phyloP scores from a whole-genome alignment of 2,797 vertebrate genomes.

The Perodicticus potto region DNA sequence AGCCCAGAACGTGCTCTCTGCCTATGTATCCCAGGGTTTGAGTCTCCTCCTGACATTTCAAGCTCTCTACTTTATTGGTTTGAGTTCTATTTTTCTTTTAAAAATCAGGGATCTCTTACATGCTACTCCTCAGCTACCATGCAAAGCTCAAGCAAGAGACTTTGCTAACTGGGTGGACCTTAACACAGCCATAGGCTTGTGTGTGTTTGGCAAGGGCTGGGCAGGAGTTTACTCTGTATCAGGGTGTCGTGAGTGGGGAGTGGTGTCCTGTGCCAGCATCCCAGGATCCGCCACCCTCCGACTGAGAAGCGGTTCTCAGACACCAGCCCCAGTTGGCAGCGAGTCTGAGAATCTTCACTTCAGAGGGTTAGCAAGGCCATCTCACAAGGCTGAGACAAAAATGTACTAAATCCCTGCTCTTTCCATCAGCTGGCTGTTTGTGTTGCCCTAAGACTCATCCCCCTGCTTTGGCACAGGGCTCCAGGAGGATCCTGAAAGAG shows the following conservation, averaged over 20 bases:
- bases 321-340: no score
- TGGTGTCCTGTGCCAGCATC: background rate
- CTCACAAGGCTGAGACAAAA: background rate
- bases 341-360: background rate
- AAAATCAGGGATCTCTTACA: background rate
- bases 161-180: background rate
- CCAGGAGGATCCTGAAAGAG: background rate
- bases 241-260: rapidly evolving
- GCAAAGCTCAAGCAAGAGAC: background rate
- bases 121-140: background rate
- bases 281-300: background rate
- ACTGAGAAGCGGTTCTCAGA: background rate
- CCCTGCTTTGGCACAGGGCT: background rate
- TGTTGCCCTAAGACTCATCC: background rate
- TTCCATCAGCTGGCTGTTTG: background rate
- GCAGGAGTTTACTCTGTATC: background rate
- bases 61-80: background rate
- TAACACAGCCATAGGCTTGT: background rate
- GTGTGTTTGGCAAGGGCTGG: background rate
- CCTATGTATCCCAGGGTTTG: background rate
- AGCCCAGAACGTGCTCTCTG: background rate
- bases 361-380: background rate
- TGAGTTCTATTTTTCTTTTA: background rate
- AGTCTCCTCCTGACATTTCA: background rate
- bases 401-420: rapidly evolving